Evolutionary conservation across 2,113 vertebrate genomes (phyloP).

Genomic region (Pelobates fuscus): DNA sequence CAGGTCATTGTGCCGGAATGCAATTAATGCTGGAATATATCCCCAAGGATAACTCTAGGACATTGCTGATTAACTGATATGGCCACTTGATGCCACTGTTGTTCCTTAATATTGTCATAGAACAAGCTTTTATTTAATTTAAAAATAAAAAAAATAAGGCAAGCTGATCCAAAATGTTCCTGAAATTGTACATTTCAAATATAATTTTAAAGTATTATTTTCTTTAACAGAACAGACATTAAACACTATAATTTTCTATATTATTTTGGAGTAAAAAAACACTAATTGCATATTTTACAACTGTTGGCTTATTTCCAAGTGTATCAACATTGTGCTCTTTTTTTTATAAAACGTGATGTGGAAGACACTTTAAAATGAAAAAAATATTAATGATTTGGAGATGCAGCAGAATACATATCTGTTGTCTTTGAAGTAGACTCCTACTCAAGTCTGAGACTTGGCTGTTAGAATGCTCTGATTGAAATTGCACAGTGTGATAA

Average conservation of each 20-base stretch:
- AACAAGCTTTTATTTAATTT: background rate
- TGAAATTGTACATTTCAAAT: background rate
- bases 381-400: no score
- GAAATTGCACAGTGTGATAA: no score
- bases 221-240: background rate
- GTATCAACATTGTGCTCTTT: no score
- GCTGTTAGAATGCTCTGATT: no score
- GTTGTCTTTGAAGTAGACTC: no score
- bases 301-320: background rate
- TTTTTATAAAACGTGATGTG: no score
- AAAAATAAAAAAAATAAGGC: background rate
- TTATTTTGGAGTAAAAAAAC: background rate
- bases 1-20: background rate
- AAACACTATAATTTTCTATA: background rate
- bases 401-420: no score
- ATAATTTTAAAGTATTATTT: background rate
- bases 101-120: constrained; percentile 20
- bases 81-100: constrained; percentile 19
- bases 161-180: background rate
- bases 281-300: background rate
- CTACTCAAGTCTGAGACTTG: no score
- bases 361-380: no score
- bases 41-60: constrained; percentile 10
- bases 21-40: background rate
- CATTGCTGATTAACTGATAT: background rate